Conservation (phyloP, 2,113 vertebrate genomes). For the Hydropotes inermis region DNA sequence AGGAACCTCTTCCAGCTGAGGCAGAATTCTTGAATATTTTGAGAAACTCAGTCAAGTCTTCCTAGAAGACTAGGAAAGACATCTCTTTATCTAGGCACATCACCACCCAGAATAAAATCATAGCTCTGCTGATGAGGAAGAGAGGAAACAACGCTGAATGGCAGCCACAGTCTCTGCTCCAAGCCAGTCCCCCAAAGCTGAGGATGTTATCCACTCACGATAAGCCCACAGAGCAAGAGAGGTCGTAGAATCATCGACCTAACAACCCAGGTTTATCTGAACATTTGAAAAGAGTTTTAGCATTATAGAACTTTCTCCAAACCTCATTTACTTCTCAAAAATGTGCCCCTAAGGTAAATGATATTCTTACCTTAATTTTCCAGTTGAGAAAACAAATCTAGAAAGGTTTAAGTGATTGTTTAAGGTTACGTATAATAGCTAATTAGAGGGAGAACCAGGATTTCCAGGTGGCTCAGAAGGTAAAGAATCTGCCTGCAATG, state of each 20-base stretch:
- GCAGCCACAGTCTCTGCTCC: background rate
- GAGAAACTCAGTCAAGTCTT: background rate
- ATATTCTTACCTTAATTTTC: constrained; percentile 2
- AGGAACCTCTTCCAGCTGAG: background rate
- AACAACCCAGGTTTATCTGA: background rate
- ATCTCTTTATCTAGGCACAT: background rate
- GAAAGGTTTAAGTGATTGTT: background rate
- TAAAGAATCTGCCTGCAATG: background rate
- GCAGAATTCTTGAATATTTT: background rate
- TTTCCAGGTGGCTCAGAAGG: background rate
- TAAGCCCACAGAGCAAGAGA: background rate
- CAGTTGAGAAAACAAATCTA: background rate
- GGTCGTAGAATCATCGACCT: background rate
- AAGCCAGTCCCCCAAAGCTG: background rate
- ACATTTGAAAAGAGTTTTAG: background rate
- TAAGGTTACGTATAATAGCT: background rate
- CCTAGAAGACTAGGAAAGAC: background rate
- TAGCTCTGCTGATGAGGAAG: background rate
- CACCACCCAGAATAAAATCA: background rate
- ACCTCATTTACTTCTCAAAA: background rate
- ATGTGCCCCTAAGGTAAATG: background rate
- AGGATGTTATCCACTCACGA: background rate
- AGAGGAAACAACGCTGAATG: background rate
- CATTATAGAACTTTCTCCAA: background rate
- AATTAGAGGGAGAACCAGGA: background rate